Base-by-base conservation (phyloP, 2,888 invertebrate species). In the Drosophila lacicola region DNA sequence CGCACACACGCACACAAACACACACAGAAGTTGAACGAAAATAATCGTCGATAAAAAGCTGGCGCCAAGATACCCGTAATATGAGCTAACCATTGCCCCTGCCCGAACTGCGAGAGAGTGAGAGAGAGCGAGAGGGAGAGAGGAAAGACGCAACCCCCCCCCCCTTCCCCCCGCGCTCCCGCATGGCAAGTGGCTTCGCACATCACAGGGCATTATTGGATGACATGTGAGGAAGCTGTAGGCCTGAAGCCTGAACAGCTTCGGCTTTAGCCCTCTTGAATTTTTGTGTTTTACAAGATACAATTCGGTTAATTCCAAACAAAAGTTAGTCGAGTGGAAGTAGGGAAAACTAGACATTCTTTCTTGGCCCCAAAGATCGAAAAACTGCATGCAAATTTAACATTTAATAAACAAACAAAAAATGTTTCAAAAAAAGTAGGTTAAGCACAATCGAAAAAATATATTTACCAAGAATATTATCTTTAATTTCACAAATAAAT, bases 221-320 rank as follows among this genome's bases (percentile, higher is more conserved):
- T 88, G 82, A 83, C 82, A 88, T 83, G 82, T 88, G 82, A 77
- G 85, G 85, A 88, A 85, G 82, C 82, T 85, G 80, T 82, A 79
- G 88, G 85, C 85, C 70, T 85, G 82, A 78, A 83, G 81, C 72
- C 72, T 57, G 74, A 64, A 64, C 64, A 74, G 75, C 78, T 73
- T 50, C 65, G 69, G 71, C 79, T 81, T 69, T 76, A 70, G 80
- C 83, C 83, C 80, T 68, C 83, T 83, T 83, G 86, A 88, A 80
- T 82, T 83, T 82, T 83, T 82, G 88, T 83, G 88, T 88, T 83
- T 86, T 86, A 84, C 88, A 88, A 85, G 88, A 88, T 85, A 85
- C 82, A 82, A 88, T 88, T 85, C 84, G 74, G 75, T 86, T 88
- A 83, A 83, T 85, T 83, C 83, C 83, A 82, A 88, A 84, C 82